Percentiles rank a stretch among this genome's conserved stretches.
phyloP scores from a whole-genome alignment of 2,888 invertebrate genomes.

The Napeogenes sylphis region DNA sequence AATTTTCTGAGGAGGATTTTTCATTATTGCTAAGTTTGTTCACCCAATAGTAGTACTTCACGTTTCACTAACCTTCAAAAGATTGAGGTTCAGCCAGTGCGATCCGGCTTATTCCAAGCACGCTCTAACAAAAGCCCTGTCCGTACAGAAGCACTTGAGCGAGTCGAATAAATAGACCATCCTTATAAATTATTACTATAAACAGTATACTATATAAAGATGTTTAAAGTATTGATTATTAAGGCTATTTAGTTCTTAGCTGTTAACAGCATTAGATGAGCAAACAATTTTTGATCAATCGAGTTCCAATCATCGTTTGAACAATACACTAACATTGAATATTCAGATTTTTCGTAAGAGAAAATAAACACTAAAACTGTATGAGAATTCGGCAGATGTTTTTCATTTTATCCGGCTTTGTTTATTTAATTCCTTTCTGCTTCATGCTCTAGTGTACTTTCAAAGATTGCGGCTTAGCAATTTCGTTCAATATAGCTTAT shows the following conservation, averaged over 20 bases:
- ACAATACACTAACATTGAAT: too few relatives aligned
- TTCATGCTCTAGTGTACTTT: conserved; percentile 13
- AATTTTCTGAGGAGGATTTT: neutral
- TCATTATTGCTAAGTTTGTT: neutral
- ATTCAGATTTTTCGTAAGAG: neutral
- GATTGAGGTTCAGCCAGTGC: conserved; percentile 23
- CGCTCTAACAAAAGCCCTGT: conserved; percentile 10
- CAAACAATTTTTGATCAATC: too few relatives aligned
- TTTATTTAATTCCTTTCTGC: conserved; percentile 21
- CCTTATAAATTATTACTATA: too few relatives aligned
- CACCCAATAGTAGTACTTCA: neutral
- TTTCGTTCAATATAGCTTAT: conserved; percentile 25
- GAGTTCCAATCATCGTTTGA: too few relatives aligned
- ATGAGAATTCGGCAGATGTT: too few relatives aligned
- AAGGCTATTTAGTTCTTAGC: too few relatives aligned
- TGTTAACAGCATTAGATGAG: too few relatives aligned
- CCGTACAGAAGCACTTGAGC: neutral
- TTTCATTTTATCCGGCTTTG: conserved; percentile 19
- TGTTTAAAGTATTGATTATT: too few relatives aligned
- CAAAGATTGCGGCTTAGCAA: conserved; percentile 20
- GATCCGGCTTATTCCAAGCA: conserved; percentile 27
- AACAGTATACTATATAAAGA: too few relatives aligned
- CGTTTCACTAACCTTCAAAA: conserved; percentile 6
- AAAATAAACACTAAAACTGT: neutral
- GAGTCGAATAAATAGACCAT: conserved; percentile 1